These are phyloP conservation scores for Xylota sylvarum DNA, from an alignment of 2,888 invertebrate genomes.

Conservation along the genomic window DNA sequence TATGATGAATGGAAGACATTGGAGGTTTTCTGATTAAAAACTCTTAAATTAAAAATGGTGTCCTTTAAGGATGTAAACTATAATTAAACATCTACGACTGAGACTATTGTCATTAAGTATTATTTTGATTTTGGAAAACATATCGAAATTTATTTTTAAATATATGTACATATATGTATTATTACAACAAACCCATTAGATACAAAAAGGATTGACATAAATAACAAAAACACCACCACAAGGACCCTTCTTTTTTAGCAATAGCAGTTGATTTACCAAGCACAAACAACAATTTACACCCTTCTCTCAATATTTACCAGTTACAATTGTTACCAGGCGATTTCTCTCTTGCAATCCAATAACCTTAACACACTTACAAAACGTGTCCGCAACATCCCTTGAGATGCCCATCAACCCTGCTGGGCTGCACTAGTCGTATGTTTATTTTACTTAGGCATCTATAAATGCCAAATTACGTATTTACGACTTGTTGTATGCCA, in stretches of 20 bases:
- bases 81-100: no score
- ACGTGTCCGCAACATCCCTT: slow-evolving; percentile 68
- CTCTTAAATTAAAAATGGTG: no score
- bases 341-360: slow-evolving; percentile 73
- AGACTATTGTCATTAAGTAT: background rate
- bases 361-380: slow-evolving; percentile 72
- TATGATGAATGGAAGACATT: slow-evolving; percentile 17
- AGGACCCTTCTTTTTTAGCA: slow-evolving; percentile 26
- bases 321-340: slow-evolving; percentile 67
- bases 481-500: slow-evolving; percentile 57
- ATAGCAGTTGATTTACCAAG: slow-evolving; percentile 58
- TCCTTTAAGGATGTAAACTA: no score
- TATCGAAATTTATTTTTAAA: no score
- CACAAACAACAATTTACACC: slow-evolving; percentile 70
- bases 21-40: background rate
- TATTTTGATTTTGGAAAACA: no score
- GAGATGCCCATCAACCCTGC: slow-evolving; percentile 57
- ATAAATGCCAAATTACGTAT: slow-evolving; percentile 69
- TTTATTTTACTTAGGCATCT: slow-evolving; percentile 59
- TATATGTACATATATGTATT: no score
- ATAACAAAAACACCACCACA: background rate
- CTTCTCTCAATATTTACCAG: slow-evolving; percentile 65
- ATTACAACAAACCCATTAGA: no score
- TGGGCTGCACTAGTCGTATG: slow-evolving; percentile 38
- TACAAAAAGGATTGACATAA: no score